Evolutionary conservation across 2,113 vertebrate genomes (phyloP), one percentile per base, ranked within the genome.

Genomic region (Eptesicus fuscus): DNA sequence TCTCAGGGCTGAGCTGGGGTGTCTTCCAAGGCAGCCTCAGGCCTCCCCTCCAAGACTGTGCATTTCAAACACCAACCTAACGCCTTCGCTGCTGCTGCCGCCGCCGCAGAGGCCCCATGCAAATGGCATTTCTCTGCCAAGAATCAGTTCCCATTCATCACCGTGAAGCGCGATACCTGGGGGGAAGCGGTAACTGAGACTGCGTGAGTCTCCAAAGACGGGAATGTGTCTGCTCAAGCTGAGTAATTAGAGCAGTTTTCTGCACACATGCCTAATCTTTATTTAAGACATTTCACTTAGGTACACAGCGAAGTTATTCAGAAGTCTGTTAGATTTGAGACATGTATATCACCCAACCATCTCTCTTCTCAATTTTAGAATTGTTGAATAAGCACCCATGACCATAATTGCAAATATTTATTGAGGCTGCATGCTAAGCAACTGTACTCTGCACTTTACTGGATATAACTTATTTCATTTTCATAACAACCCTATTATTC

Each of bases 251-350:
- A 96, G 71, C 83, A 2, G 79, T 71, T 95, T 91, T 95, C 91
- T 65, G 96, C 96, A 95, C 96, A 97, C 96, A 42, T 77, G 91
- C 95, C 96, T 97, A 59, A 95, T 98, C 97, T 97, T 97, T 97
- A 96, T 97, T 97, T 97, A 97, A 97, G 95, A 95, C 94, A 97
- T 96, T 97, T 97, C 95, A 97, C 94, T 97, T 96, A 97, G 90
- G 91, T 96, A 89, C 95, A 83, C 93, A 93, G 88, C 85, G 86
- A 89, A 96, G 96, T 91, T 95, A 95, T 73, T 95, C 97, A 93
- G 83, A 96, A 97, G 92, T 92, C 97, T 91, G 92, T 91, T 94
- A 2, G 47, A 82, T 92, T 53, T 69, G 89, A 93, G 92, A 71
- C 77, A 69, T 47, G 37, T 32, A 47, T 70, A 59, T 95, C 88